Conservation (phyloP, 2,888 invertebrate genomes). For the Meiosimyza platycephala region DNA sequence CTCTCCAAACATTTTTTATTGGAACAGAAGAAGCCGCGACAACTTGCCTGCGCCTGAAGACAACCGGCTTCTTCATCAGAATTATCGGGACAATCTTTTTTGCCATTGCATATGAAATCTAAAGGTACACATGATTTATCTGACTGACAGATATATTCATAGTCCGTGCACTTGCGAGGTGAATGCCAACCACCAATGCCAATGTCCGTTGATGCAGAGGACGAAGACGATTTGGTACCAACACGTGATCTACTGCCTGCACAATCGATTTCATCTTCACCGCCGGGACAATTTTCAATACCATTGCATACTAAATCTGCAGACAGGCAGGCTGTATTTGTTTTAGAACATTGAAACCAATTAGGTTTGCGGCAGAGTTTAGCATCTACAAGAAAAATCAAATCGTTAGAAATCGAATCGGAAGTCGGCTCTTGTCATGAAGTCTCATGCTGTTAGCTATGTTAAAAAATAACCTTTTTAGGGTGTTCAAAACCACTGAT, state of each 20-base stretch:
- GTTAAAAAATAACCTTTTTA: too few species aligned
- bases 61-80: constrained; percentile 74
- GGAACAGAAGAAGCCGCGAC: constrained; percentile 74
- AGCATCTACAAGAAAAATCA: constrained; percentile 50
- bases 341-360: constrained; percentile 62
- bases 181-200: constrained; percentile 46
- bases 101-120: constrained; percentile 77
- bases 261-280: constrained; percentile 72
- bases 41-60: constrained; percentile 64
- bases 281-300: constrained; percentile 75
- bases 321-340: constrained; percentile 76
- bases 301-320: constrained; percentile 79
- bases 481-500: too few species aligned
- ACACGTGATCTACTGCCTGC: constrained; percentile 40
- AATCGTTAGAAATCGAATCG: too few species aligned
- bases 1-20: constrained; percentile 70
- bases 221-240: constrained; percentile 15
- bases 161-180: constrained; percentile 56
- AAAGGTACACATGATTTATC: constrained; percentile 74
- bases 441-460: too few species aligned
- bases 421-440: too few species aligned
- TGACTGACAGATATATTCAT: constrained; percentile 59
- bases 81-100: constrained; percentile 78
- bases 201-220: constrained; percentile 34
- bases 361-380: constrained; percentile 61